These are phyloP conservation scores for Ispidina picta DNA, from an alignment of 2,797 vertebrate genomes.

Conservation along the genomic window DNA sequence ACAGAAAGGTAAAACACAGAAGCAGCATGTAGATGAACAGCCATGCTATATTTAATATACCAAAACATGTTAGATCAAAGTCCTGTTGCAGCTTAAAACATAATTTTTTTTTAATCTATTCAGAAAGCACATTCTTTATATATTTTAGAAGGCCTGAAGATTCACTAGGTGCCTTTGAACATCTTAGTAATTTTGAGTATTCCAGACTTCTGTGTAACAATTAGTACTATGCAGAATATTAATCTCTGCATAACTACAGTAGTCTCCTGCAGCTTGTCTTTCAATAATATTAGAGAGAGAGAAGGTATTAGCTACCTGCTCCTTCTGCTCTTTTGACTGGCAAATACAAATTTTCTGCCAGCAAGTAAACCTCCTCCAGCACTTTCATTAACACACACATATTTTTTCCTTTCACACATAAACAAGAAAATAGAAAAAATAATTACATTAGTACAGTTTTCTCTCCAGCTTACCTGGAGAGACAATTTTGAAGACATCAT, in stretches of 20 bases:
- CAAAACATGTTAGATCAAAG: not conserved
- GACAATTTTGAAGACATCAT: not conserved
- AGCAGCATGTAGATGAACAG: accelerated
- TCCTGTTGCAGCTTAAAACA: not conserved
- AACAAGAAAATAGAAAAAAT: not conserved
- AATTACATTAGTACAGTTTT: not conserved
- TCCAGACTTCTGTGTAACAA: not conserved
- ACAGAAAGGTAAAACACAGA: not conserved
- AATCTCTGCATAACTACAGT: not conserved
- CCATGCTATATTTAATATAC: not conserved
- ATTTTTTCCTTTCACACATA: not conserved
- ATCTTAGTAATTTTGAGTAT: not conserved
- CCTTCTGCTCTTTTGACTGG: not conserved
- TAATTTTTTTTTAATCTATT: not conserved
- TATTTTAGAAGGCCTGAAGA: not conserved
- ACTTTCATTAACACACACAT: not conserved
- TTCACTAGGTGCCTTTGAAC: not conserved
- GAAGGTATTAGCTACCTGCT: not conserved
- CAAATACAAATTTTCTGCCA: not conserved
- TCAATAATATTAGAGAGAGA: not conserved
- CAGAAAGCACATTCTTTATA: not conserved
- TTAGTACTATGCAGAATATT: not conserved
- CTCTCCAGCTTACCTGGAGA: not conserved
- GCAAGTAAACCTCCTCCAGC: not conserved
- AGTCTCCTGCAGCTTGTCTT: not conserved